These are phyloP conservation scores for Melangyna quadrimaculata DNA, from an alignment of 2,888 invertebrate species.

Conservation along the genomic window DNA sequence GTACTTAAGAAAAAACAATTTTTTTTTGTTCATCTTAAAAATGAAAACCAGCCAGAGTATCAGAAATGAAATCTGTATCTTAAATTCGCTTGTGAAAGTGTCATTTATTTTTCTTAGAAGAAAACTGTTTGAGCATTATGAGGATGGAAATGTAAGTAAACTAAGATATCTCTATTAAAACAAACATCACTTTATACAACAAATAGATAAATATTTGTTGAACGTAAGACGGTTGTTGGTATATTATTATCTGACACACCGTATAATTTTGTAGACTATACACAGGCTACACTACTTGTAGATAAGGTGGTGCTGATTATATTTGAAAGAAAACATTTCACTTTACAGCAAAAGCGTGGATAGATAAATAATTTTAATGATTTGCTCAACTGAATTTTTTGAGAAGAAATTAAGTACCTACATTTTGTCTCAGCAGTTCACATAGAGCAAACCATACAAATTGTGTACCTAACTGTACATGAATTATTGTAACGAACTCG, in stretches of 20 bases:
- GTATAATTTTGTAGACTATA: not conserved
- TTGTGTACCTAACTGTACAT: too few species aligned
- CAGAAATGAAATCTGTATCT: not conserved
- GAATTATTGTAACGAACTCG: too few species aligned
- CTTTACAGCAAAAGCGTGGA: not conserved
- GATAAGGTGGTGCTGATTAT: not conserved
- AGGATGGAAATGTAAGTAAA: conserved; percentile 31
- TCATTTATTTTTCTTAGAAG: not conserved
- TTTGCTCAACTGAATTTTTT: too few species aligned
- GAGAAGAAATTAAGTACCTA: too few species aligned
- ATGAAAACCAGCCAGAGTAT: not conserved
- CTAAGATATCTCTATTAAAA: conserved; percentile 55
- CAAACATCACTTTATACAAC: conserved; percentile 61
- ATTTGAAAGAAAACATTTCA: not conserved
- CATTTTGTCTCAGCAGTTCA: too few species aligned
- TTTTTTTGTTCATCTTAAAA: not conserved
- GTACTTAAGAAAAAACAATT: not conserved
- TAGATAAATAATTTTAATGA: not conserved
- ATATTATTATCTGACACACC: conserved; percentile 23
- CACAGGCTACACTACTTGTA: not conserved
- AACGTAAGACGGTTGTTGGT: conserved; percentile 51
- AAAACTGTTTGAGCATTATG: not conserved
- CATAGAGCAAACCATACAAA: too few species aligned
- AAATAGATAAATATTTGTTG: conserved; percentile 70
- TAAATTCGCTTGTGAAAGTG: not conserved